Conservation (phyloP, 2,888 invertebrate genomes). For the Archaeoteleia sp. region DNA sequence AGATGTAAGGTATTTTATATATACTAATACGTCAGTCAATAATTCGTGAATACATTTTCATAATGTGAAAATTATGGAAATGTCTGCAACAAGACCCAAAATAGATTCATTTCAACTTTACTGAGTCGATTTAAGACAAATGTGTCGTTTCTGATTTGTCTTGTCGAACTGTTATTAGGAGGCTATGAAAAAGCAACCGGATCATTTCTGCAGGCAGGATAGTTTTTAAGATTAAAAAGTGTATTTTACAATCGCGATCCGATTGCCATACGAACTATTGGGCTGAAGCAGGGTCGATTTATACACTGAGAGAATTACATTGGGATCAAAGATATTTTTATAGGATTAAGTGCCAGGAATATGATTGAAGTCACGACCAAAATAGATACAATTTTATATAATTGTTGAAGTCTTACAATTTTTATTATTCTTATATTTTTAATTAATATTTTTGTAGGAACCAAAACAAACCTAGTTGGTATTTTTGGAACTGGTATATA, state of each 20-base stretch:
- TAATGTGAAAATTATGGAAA: too few relatives aligned
- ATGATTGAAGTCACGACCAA: slow-evolving; percentile 14
- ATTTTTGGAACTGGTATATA: too few relatives aligned
- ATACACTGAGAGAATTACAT: slow-evolving; percentile 18
- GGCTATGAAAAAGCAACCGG: slow-evolving; percentile 41
- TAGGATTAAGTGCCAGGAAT: slow-evolving; percentile 30
- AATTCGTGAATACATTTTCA: too few relatives aligned
- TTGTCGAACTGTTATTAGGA: slow-evolving; percentile 49
- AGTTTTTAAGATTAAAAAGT: slow-evolving; percentile 61
- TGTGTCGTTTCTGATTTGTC: slow-evolving; percentile 31
- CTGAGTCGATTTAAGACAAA: not conserved
- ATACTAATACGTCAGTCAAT: too few relatives aligned
- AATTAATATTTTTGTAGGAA: too few relatives aligned
- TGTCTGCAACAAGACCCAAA: too few relatives aligned
- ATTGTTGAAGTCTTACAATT: not conserved
- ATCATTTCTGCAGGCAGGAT: slow-evolving; percentile 68
- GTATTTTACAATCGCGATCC: slow-evolving; percentile 59
- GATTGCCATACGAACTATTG: slow-evolving; percentile 5
- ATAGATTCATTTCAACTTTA: slow-evolving; percentile 1
- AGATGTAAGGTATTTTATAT: too few relatives aligned
- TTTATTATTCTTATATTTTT: too few relatives aligned
- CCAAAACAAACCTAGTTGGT: too few relatives aligned
- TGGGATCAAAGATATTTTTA: slow-evolving; percentile 37
- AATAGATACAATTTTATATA: not conserved
- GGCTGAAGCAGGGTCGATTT: slow-evolving; percentile 20